A percentile compares a stretch with the other conserved stretches of the same genome.
Evolutionary conservation across 1,140 invertebrate genomes (phyloP).

Genomic region (Uloborus diversus): DNA sequence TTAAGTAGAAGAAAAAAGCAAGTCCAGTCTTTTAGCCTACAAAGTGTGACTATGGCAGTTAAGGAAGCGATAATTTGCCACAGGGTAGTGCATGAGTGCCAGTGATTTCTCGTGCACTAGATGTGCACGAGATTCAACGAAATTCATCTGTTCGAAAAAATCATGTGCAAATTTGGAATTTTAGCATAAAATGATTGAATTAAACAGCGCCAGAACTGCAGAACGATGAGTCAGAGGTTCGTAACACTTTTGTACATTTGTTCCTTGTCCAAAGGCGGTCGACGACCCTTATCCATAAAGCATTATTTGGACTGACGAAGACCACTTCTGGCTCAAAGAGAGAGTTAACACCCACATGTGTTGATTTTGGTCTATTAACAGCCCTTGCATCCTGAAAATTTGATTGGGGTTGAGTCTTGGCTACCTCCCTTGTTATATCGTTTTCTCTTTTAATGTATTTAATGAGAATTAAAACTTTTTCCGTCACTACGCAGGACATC

Average conservation of each 20-base stretch:
- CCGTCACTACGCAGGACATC: background rate
- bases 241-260: background rate
- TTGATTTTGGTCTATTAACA: background rate
- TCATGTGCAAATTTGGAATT: background rate
- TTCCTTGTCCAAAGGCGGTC: background rate
- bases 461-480: constrained; percentile 4
- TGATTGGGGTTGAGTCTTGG: background rate
- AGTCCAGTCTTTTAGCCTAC: background rate
- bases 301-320: constrained; percentile 4
- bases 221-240: constrained; percentile 1
- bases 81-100: background rate
- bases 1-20: background rate
- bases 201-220: background rate
- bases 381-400: constrained; percentile 3
- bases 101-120: background rate
- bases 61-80: background rate
- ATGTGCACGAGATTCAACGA: too few species aligned
- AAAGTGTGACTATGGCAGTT: background rate
- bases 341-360: background rate
- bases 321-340: background rate
- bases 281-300: background rate
- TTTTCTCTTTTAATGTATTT: background rate
- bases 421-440: background rate
- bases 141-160: background rate
- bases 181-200: background rate